Conservation (phyloP, 2,888 invertebrate species). For the Limnephilus auricula region DNA sequence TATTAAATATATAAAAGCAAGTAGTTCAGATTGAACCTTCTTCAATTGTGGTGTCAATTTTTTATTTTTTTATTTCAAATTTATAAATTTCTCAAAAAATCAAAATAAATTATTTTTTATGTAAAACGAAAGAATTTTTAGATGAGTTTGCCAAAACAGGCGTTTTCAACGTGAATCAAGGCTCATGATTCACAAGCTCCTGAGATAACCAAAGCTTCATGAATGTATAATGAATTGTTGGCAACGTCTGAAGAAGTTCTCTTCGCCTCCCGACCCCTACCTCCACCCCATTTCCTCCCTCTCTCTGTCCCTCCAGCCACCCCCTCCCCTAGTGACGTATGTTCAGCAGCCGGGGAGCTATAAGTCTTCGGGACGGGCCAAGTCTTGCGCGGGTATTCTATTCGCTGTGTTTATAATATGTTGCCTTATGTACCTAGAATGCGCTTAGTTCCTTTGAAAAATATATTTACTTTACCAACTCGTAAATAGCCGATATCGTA, state of each 20-base stretch:
- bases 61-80: too few species aligned
- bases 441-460: not conserved
- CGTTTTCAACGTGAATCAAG: conserved; percentile 12
- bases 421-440: not conserved
- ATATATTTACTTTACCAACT: not conserved
- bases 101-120: not conserved
- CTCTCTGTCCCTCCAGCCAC: conserved; percentile 17
- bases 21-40: too few species aligned
- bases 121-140: not conserved
- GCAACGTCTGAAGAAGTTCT: conserved; percentile 55
- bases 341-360: conserved; percentile 65
- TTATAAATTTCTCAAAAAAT: too few species aligned
- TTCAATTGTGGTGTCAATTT: too few species aligned
- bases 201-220: conserved; percentile 39
- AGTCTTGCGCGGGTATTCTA: conserved; percentile 61
- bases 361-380: conserved; percentile 65
- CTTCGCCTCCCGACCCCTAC: conserved; percentile 18
- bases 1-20: too few species aligned
- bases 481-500: not conserved
- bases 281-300: conserved; percentile 32
- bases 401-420: conserved; percentile 17
- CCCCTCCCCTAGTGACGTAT: conserved; percentile 58
- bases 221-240: conserved; percentile 52
- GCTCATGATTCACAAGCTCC: not conserved
- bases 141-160: not conserved